phyloP scores from a whole-genome alignment of 2,113 vertebrate species.

The Pseudorectes ferrugineus region DNA sequence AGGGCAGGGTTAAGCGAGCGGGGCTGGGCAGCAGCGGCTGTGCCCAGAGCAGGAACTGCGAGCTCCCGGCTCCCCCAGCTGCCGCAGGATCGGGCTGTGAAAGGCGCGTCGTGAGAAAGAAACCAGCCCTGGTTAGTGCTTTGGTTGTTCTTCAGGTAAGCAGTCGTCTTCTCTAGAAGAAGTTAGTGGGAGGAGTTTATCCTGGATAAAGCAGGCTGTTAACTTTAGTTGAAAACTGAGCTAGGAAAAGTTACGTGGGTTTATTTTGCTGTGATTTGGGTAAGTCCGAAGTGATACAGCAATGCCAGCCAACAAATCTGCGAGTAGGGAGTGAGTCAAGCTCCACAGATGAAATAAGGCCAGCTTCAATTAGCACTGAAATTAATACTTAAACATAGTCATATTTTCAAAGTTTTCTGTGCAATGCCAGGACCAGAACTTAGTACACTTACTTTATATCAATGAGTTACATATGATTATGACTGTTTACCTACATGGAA shows the following conservation, averaged over 20 bases:
- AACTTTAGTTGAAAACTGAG: not conserved
- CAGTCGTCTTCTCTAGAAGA: not conserved
- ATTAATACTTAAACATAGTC: not conserved
- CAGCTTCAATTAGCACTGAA: not conserved
- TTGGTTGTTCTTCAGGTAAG: not conserved
- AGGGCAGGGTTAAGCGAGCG: not conserved
- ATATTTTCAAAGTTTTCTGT: not conserved
- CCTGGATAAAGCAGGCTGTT: not conserved
- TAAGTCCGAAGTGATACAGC: not conserved
- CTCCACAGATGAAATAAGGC: not conserved
- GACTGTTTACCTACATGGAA: not conserved
- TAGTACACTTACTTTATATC: not conserved
- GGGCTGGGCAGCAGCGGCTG: not conserved
- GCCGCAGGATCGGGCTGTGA: not conserved
- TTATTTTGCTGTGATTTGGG: not conserved
- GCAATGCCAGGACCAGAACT: not conserved
- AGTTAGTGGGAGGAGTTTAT: not conserved
- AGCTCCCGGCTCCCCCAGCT: not conserved
- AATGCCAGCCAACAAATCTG: not conserved
- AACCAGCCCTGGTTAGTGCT: not conserved
- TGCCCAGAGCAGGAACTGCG: too few species aligned
- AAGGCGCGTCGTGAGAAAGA: accelerated
- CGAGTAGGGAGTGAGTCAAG: too few species aligned
- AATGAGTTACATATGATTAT: not conserved
- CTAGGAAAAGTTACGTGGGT: accelerated